These are phyloP conservation scores for Paradisaea rubra DNA, from an alignment of 2,113 vertebrate species.

Conservation along the genomic window DNA sequence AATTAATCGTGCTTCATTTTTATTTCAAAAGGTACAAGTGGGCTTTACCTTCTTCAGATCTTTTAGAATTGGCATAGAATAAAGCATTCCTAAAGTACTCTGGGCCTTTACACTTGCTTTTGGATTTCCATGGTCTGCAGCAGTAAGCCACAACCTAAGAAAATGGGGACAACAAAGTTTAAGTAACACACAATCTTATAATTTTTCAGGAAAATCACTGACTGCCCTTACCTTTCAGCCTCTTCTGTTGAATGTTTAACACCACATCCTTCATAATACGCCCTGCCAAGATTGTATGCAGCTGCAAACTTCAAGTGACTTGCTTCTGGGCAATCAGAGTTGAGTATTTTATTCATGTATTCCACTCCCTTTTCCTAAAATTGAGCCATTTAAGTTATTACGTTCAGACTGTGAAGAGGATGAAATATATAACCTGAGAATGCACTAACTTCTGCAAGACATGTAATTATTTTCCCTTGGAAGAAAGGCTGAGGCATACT, in stretches of 20 bases:
- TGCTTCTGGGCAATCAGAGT: slow-evolving; percentile 59
- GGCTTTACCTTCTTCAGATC: slow-evolving; percentile 74
- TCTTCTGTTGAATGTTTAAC: slow-evolving; percentile 63
- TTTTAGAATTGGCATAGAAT: slow-evolving; percentile 65
- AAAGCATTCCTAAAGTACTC: slow-evolving; percentile 75
- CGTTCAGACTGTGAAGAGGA: neutral
- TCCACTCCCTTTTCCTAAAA: slow-evolving; percentile 74
- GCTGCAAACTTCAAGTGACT: slow-evolving; percentile 74
- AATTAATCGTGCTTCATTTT: neutral
- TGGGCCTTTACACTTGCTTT: slow-evolving; percentile 79
- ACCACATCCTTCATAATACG: slow-evolving; percentile 75
- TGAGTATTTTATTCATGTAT: slow-evolving; percentile 74
- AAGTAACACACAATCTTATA: neutral
- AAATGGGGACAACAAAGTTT: neutral
- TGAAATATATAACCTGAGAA: neutral
- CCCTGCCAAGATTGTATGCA: slow-evolving; percentile 79
- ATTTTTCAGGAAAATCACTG: neutral
- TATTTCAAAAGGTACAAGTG: neutral
- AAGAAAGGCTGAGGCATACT: neutral
- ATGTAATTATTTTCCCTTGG: neutral
- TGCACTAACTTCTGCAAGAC: neutral
- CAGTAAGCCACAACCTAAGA: slow-evolving; percentile 74
- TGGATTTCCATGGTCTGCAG: slow-evolving; percentile 77
- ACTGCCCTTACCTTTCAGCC: slow-evolving; percentile 73
- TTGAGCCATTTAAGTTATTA: neutral